phyloP scores from a whole-genome alignment of 2,113 vertebrate species.

The Atlantisia rogersi region DNA sequence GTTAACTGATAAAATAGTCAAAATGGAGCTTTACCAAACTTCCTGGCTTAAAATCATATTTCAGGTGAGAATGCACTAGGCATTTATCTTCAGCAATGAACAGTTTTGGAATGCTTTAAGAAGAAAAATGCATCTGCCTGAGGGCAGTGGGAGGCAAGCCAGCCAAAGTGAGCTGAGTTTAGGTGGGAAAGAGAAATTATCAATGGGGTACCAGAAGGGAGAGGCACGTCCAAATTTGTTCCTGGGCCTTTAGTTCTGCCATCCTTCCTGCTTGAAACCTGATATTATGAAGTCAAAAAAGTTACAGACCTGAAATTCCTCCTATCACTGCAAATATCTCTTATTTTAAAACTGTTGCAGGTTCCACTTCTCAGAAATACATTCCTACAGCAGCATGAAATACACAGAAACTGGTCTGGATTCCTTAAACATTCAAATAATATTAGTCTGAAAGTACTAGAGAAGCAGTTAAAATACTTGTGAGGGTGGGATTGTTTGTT shows the following conservation, averaged over 20 bases:
- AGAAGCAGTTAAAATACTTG: slow-evolving; percentile 42
- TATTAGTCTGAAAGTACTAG: neutral
- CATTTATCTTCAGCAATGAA: neutral
- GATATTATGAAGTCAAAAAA: neutral
- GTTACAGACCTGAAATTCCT: neutral
- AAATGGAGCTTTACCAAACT: neutral
- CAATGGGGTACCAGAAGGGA: slow-evolving; percentile 19
- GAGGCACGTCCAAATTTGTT: slow-evolving; percentile 16
- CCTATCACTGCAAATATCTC: neutral
- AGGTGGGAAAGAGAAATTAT: slow-evolving; percentile 49
- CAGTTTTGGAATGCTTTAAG: slow-evolving; percentile 38
- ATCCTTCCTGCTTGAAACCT: neutral
- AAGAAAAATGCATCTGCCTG: neutral
- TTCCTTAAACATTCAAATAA: neutral
- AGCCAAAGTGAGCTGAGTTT: slow-evolving; percentile 39
- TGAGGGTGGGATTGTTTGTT: slow-evolving; percentile 32
- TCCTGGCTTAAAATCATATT: slow-evolving; percentile 17
- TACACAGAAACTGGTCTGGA: neutral
- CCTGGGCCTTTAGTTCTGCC: slow-evolving; percentile 7
- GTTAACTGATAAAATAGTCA: slow-evolving; percentile 28
- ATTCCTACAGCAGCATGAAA: neutral
- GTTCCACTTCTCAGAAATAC: neutral
- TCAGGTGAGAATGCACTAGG: slow-evolving; percentile 1
- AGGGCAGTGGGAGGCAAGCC: slow-evolving; percentile 42
- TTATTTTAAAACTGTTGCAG: neutral